Conservation (phyloP, 2,888 invertebrate species). For the Mythimna loreyi region DNA sequence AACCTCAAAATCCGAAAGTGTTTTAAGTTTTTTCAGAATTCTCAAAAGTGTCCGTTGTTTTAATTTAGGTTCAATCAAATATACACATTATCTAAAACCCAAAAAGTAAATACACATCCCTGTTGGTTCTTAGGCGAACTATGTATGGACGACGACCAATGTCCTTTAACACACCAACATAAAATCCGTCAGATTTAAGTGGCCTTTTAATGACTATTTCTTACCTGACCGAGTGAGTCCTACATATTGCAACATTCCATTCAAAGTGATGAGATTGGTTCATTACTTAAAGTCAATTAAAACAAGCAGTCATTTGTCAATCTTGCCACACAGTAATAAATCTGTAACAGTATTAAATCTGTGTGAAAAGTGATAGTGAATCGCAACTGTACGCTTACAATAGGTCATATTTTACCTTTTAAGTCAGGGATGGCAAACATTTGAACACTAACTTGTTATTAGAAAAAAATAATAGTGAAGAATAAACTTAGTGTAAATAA, state of each 20-base stretch:
- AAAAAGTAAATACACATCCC: too few relatives aligned
- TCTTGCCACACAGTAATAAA: conserved; percentile 46
- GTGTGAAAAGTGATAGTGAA: conserved; percentile 49
- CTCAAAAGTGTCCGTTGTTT: too few relatives aligned
- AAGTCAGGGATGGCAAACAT: conserved; percentile 29
- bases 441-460: neutral
- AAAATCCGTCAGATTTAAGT: neutral
- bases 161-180: neutral
- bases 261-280: conserved; percentile 8
- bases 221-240: neutral
- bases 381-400: conserved; percentile 26
- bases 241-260: neutral
- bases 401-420: conserved; percentile 42
- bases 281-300: conserved; percentile 30
- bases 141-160: too few relatives aligned
- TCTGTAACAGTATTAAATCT: conserved; percentile 31
- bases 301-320: conserved; percentile 11
- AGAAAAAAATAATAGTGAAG: too few relatives aligned
- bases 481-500: too few relatives aligned
- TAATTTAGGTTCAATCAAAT: too few relatives aligned
- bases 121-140: too few relatives aligned
- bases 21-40: too few relatives aligned
- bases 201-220: neutral
- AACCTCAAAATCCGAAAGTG: too few relatives aligned
- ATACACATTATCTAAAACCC: too few relatives aligned